Conservation (phyloP, 2,888 invertebrate species). For the Sceliomorpha sp. region DNA sequence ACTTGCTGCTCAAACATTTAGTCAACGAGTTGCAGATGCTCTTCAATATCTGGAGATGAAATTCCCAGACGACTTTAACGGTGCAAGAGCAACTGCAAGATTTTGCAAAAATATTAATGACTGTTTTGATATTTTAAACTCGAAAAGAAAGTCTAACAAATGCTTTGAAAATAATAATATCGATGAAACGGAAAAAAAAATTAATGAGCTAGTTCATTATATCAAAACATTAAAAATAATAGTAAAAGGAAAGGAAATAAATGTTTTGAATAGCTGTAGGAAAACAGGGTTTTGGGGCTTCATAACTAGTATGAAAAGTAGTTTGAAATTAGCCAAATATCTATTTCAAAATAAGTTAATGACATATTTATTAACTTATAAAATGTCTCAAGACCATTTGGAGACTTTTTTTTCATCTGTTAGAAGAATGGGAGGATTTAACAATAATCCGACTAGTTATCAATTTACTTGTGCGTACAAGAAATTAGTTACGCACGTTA, state of each 20-base stretch:
- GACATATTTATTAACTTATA: conserved; percentile 3
- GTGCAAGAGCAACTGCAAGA: conserved; percentile 5
- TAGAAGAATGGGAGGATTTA: conserved; percentile 28
- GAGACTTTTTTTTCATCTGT: conserved; percentile 35
- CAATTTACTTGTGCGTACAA: conserved; percentile 20
- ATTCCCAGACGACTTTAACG: background rate
- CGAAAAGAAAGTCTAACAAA: conserved; percentile 7
- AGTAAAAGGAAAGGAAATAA: background rate
- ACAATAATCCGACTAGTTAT: conserved; percentile 27
- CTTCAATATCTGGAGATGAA: background rate
- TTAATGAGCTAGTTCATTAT: conserved; percentile 15
- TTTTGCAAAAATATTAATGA: conserved; percentile 13
- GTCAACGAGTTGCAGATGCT: conserved; percentile 15
- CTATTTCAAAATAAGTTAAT: conserved; percentile 1
- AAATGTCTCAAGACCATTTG: conserved; percentile 24
- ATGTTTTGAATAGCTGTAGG: background rate
- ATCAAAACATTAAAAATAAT: conserved; percentile 26
- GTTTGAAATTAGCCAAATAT: conserved; percentile 7
- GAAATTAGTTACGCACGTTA: conserved; percentile 18
- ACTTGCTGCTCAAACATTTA: conserved; percentile 9
- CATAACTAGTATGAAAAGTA: conserved; percentile 8
- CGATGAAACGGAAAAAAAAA: conserved; percentile 11
- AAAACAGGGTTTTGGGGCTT: conserved; percentile 14
- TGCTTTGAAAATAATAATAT: conserved; percentile 4
- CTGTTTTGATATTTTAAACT: too few species aligned